A percentile compares a stretch with the other conserved stretches of the same genome.
Evolutionary conservation across 2,113 vertebrate genomes (phyloP).

Genomic region (Sinosuthora webbiana): DNA sequence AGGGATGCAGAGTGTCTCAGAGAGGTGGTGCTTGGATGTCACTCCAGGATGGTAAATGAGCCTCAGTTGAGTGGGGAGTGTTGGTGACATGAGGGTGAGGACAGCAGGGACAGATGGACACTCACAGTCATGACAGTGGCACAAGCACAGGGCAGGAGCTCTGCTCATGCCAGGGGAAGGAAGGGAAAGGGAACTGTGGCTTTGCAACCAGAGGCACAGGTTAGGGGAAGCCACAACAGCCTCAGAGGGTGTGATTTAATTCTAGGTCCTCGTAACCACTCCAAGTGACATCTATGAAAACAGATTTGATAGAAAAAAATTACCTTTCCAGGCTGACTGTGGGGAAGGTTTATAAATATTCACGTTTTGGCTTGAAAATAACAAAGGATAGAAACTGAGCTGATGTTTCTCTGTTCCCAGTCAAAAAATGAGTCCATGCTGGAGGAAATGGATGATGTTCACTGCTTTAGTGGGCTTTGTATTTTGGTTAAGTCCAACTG

Average conservation of each 20-base stretch:
- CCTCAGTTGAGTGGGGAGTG: background rate
- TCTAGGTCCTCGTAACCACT: background rate
- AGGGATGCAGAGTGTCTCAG: background rate
- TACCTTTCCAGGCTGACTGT: background rate
- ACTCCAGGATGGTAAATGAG: background rate
- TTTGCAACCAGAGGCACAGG: background rate
- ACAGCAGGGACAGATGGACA: background rate
- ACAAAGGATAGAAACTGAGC: background rate
- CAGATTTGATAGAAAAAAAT: background rate
- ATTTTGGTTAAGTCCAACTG: background rate
- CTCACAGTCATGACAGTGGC: fast-evolving
- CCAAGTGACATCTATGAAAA: background rate
- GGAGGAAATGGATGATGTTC: background rate
- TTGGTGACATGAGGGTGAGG: background rate
- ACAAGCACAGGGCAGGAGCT: fast-evolving
- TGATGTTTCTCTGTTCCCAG: background rate
- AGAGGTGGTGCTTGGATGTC: background rate
- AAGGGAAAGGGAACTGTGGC: background rate
- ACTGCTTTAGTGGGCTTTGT: background rate
- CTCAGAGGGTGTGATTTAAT: fast-evolving
- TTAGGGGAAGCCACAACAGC: background rate
- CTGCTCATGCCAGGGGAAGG: background rate
- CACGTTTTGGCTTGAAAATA: background rate
- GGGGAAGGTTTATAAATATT: background rate
- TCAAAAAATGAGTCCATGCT: background rate